Conservation (phyloP, 2,888 invertebrate species). For the Clistopyga incitator region DNA sequence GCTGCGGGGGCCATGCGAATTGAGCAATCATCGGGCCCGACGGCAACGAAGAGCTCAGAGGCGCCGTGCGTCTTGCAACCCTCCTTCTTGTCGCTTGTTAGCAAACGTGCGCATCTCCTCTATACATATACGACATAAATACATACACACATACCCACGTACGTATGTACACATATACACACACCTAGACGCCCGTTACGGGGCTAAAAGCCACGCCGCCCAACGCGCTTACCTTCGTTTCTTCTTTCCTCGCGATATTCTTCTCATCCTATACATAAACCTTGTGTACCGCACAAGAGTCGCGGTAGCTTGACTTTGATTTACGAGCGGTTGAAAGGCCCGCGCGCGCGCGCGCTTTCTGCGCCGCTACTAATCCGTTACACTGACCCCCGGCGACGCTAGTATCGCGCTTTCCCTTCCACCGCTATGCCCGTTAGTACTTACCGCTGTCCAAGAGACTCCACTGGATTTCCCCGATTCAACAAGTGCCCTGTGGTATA, state of each 20-base stretch:
- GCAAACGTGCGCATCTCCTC: not conserved
- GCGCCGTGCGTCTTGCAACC: constrained; percentile 37
- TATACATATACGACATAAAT: no score
- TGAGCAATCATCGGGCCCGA: constrained; percentile 50
- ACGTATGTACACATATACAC: not conserved
- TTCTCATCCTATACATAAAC: constrained; percentile 2
- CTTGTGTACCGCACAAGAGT: constrained; percentile 34
- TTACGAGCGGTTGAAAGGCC: constrained; percentile 79
- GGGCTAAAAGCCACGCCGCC: constrained; percentile 15
- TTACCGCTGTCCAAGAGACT: constrained; percentile 45
- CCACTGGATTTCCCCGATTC: constrained; percentile 73
- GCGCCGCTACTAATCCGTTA: constrained; percentile 78
- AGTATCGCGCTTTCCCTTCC: constrained; percentile 31
- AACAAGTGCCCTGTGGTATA: constrained; percentile 75
- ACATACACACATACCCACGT: not conserved
- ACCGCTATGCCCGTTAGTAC: constrained; percentile 12
- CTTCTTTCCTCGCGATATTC: constrained; percentile 6
- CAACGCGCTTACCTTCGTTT: not conserved
- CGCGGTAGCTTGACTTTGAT: constrained; percentile 79
- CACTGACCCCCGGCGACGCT: constrained; percentile 75
- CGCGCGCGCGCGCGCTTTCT: constrained; percentile 70
- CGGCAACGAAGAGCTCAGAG: constrained; percentile 3
- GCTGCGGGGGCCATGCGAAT: constrained; percentile 43
- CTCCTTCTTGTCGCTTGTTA: constrained; percentile 28
- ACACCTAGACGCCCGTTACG: not conserved